Conservation (phyloP, 2,113 vertebrate genomes). For the Prolemur simus region DNA sequence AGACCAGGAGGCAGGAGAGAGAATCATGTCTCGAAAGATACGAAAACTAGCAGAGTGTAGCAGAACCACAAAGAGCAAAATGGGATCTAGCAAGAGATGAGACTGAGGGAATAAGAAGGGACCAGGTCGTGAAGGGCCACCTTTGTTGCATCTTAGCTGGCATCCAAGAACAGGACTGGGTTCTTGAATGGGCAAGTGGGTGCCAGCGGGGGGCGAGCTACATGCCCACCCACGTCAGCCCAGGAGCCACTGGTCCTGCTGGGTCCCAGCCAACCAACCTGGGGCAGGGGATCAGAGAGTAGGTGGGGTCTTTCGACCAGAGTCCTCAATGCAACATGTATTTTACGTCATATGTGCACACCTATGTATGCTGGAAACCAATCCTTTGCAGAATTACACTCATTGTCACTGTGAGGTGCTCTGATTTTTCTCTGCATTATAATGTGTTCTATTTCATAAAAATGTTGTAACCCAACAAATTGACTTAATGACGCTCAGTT, state of each 20-base stretch:
- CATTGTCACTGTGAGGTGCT: not conserved
- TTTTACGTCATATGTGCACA: not conserved
- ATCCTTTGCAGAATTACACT: not conserved
- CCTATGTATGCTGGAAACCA: not conserved
- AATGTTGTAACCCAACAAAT: not conserved
- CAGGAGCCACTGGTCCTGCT: not conserved
- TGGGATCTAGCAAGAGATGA: not conserved
- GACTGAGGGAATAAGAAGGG: not conserved
- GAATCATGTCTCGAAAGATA: not conserved
- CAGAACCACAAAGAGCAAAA: not conserved
- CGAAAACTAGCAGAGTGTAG: not conserved
- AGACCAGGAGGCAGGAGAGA: not conserved
- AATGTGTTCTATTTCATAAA: not conserved
- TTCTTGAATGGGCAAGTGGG: not conserved
- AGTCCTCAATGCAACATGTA: not conserved
- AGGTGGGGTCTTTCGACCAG: not conserved
- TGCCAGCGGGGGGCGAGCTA: not conserved
- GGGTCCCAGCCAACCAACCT: not conserved
- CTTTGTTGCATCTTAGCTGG: not conserved
- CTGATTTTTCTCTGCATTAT: not conserved
- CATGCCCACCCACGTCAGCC: not conserved
- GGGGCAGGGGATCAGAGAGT: not conserved
- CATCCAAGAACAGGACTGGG: not conserved
- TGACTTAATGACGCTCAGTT: not conserved
- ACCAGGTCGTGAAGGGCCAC: not conserved